Conservation (phyloP, 1,140 invertebrate species). For the Cotesia vestalis region DNA sequence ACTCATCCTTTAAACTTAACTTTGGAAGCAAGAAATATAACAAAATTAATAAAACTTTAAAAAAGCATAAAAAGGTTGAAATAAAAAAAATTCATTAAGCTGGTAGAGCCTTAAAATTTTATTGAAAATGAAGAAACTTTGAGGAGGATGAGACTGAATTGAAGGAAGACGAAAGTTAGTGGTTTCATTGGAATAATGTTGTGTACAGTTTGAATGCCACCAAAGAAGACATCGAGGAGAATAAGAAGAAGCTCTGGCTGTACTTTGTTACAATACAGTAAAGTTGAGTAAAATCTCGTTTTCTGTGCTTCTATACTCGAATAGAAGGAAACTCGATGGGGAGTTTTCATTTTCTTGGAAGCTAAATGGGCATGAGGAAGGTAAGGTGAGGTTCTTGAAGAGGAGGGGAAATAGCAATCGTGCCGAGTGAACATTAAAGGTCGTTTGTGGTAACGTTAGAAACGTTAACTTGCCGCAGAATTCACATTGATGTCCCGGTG, state of each 20-base stretch:
- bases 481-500: conserved; percentile 19
- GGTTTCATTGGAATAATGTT: too few species aligned
- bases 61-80: too few species aligned
- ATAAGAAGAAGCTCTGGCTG: too few species aligned
- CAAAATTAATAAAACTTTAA: too few species aligned
- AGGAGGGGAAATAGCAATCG: conserved; percentile 45
- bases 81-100: too few species aligned
- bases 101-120: background rate
- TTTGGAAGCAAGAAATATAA: too few species aligned
- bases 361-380: too few species aligned
- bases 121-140: conserved; percentile 10
- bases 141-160: background rate
- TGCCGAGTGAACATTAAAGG: conserved; percentile 36
- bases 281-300: background rate
- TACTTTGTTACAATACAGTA: conserved; percentile 13
- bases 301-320: too few species aligned
- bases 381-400: background rate
- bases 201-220: too few species aligned
- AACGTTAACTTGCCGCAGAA: conserved; percentile 13
- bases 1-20: too few species aligned
- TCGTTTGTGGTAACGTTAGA: conserved; percentile 23
- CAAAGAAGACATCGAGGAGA: too few species aligned
- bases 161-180: too few species aligned
- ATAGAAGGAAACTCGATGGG: conserved; percentile 25
- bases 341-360: conserved; percentile 40